Conservation (phyloP, 2,113 vertebrate genomes). For the Asarcornis scutulata region DNA sequence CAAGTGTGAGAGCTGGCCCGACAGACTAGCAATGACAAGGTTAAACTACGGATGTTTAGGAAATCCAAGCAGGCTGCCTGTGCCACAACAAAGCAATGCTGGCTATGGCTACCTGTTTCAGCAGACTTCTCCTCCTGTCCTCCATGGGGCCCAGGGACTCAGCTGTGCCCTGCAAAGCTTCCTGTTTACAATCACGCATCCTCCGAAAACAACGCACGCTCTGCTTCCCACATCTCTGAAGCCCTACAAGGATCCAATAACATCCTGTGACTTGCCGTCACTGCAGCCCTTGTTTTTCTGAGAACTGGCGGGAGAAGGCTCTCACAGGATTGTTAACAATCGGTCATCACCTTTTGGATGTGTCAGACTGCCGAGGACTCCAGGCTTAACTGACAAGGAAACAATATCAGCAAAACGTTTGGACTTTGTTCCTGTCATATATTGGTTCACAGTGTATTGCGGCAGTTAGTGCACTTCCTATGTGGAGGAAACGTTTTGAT, state of each 20-base stretch:
- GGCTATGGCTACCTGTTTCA: background rate
- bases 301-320: conserved; percentile 66
- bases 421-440: background rate
- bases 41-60: background rate
- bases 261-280: conserved; percentile 80
- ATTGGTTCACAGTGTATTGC: background rate
- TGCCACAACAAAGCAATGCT: background rate
- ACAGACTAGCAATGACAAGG: background rate
- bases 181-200: conserved; percentile 81
- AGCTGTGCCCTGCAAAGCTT: conserved; percentile 64
- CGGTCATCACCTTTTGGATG: conserved; percentile 73
- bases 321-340: conserved; percentile 78
- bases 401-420: conserved; percentile 43
- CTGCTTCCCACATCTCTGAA: conserved; percentile 78
- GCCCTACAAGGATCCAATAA: conserved; percentile 45
- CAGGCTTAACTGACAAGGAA: conserved; percentile 30
- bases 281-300: conserved; percentile 49
- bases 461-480: background rate
- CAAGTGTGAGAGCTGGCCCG: fast-evolving
- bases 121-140: background rate
- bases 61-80: fast-evolving
- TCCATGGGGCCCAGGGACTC: background rate
- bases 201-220: conserved; percentile 32
- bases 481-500: background rate
- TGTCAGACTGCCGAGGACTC: conserved; percentile 19